A percentile compares a stretch with the other conserved stretches of the same genome.
These are phyloP conservation scores for Drusus annulatus DNA, from an alignment of 1,140 invertebrate species.

Conservation along the genomic window DNA sequence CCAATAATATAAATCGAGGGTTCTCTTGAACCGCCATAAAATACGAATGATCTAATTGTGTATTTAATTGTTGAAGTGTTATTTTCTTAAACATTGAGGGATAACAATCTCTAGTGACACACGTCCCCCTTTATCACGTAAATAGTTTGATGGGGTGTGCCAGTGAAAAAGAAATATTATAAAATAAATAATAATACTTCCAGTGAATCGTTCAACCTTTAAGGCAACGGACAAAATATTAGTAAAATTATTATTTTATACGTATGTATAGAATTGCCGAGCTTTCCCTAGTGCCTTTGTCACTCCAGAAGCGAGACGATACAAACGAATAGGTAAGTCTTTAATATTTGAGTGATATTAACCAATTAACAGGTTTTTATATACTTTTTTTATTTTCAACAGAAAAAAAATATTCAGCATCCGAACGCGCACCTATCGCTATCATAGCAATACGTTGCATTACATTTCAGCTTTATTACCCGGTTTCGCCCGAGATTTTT, in stretches of 20 bases:
- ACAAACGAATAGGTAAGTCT: constrained; percentile 22
- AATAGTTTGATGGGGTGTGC: not conserved
- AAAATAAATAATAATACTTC: not conserved
- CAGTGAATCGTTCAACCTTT: not conserved
- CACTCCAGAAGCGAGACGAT: constrained; percentile 20
- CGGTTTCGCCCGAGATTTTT: no score
- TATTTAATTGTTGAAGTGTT: constrained; percentile 15
- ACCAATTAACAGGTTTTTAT: not conserved
- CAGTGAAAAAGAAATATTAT: constrained; percentile 20
- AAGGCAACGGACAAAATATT: constrained; percentile 15
- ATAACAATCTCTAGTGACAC: not conserved
- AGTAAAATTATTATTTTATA: no score
- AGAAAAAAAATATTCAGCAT: no score
- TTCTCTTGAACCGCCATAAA: not conserved
- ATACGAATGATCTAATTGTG: constrained; percentile 11
- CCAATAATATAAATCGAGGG: no score
- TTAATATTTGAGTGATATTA: not conserved
- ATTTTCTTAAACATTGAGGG: constrained; percentile 16
- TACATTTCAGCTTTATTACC: no score
- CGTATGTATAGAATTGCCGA: no score
- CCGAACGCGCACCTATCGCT: no score
- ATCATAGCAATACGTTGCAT: no score
- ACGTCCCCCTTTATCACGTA: not conserved
- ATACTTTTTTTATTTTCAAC: no score
- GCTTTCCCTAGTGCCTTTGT: constrained; percentile 12